Percentiles rank a stretch among this genome's conserved stretches.
Conservation (phyloP, 64 coral and sea anemone genomes). For the Platygyra sinensis region DNA sequence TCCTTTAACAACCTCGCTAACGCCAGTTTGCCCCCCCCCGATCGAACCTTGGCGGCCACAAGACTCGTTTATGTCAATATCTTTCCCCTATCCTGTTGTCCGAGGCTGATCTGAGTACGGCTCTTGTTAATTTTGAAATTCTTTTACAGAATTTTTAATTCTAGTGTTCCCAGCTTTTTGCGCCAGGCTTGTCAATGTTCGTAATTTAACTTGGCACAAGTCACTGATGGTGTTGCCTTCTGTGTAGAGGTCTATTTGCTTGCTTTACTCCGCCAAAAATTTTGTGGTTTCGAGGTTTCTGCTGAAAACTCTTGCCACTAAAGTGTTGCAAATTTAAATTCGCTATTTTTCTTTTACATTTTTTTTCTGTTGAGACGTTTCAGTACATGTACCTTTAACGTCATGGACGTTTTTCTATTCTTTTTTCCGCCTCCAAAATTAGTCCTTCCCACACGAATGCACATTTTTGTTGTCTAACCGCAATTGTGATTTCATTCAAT, state of each 20-base stretch:
- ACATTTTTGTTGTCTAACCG: not conserved
- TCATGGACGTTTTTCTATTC: not conserved
- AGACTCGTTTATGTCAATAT: not conserved
- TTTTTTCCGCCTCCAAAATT: not conserved
- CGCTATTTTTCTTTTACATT: not conserved
- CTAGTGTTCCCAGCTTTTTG: no score
- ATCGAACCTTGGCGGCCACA: no score
- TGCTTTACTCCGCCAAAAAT: no score
- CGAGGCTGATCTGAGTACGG: not conserved
- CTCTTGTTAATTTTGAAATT: not conserved
- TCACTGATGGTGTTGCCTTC: no score
- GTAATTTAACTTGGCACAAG: no score
- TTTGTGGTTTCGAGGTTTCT: no score
- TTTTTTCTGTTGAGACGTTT: not conserved
- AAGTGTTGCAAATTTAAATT: no score
- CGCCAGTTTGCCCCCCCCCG: conserved; percentile 12
- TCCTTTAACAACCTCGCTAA: not conserved
- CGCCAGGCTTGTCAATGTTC: no score
- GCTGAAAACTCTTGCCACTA: no score
- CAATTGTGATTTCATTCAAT: not conserved
- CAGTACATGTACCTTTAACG: not conserved
- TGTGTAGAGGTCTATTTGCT: no score
- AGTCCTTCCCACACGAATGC: no score
- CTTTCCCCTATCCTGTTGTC: not conserved
- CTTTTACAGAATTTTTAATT: not conserved